These are phyloP conservation scores for Pluvianellus socialis DNA, from an alignment of 2,113 vertebrate genomes.

Conservation along the genomic window DNA sequence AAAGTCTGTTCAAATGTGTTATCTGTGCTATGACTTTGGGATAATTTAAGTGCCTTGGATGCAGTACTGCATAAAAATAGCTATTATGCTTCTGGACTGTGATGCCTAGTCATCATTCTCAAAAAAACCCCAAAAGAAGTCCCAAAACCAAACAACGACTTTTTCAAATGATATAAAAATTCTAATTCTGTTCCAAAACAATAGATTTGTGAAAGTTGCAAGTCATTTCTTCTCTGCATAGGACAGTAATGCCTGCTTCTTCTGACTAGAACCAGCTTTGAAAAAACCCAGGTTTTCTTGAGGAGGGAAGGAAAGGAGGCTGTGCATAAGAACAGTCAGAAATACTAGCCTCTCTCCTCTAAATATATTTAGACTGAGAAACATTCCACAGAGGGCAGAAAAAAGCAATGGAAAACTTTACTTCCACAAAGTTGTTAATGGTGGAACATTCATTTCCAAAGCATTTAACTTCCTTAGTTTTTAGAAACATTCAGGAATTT, in stretches of 20 bases:
- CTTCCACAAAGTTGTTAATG: background rate
- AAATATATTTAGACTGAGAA: conserved; percentile 6
- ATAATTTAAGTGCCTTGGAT: background rate
- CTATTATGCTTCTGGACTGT: background rate
- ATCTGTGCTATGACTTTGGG: background rate
- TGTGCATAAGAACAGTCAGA: background rate
- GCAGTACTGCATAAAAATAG: background rate
- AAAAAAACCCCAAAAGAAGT: background rate
- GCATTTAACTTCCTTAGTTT: background rate
- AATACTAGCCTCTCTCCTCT: background rate
- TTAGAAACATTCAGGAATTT: conserved; percentile 45
- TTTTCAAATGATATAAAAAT: background rate
- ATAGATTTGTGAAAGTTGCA: background rate
- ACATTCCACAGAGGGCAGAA: background rate
- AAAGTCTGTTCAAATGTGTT: background rate
- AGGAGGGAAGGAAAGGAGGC: background rate
- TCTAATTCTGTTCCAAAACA: background rate
- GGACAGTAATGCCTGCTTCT: background rate
- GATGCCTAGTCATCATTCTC: background rate
- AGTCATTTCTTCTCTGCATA: background rate
- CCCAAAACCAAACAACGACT: background rate
- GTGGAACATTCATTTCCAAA: background rate
- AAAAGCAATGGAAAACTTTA: conserved; percentile 46
- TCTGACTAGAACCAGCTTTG: background rate
- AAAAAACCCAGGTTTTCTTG: background rate